A percentile compares a stretch with the other conserved stretches of the same genome.
phyloP scores from a whole-genome alignment of 1,140 invertebrate species.

The Zaprionus ornatus region DNA sequence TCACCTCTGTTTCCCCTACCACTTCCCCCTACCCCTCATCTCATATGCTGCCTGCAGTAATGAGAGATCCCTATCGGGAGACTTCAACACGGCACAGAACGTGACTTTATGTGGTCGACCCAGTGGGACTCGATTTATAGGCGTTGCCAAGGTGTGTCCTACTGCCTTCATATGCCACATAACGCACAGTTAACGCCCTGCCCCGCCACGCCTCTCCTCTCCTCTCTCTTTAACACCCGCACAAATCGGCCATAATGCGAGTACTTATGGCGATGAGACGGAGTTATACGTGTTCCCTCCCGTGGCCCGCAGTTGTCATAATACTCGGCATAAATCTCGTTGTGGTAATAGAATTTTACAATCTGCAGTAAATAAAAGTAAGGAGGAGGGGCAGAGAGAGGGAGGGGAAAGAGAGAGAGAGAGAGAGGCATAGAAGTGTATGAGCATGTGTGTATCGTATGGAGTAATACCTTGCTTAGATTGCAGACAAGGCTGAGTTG shows the following conservation, averaged over 20 bases:
- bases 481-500: background rate
- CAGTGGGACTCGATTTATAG: conserved; percentile 60
- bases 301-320: conserved; percentile 45
- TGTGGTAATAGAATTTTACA: conserved; percentile 62
- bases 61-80: conserved; percentile 40
- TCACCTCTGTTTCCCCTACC: background rate
- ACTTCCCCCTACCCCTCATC: too few relatives aligned
- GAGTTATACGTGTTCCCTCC: conserved; percentile 23
- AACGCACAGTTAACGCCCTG: conserved; percentile 6
- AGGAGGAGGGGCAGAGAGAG: background rate
- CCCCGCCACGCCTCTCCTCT: background rate
- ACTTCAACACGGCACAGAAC: conserved; percentile 58
- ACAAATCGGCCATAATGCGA: conserved; percentile 16
- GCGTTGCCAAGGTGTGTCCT: conserved; percentile 65
- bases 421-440: background rate
- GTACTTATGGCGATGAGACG: conserved; percentile 13
- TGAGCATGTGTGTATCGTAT: conserved; percentile 10
- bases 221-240: background rate
- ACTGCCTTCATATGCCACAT: conserved; percentile 18
- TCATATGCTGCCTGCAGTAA: background rate
- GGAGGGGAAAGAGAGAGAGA: background rate
- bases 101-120: conserved; percentile 61
- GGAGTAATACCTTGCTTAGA: conserved; percentile 2
- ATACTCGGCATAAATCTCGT: conserved; percentile 61
- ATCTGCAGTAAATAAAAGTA: conserved; percentile 63